phyloP scores from a whole-genome alignment of 2,797 vertebrate species.

The Melanotaenia maccullochi region DNA sequence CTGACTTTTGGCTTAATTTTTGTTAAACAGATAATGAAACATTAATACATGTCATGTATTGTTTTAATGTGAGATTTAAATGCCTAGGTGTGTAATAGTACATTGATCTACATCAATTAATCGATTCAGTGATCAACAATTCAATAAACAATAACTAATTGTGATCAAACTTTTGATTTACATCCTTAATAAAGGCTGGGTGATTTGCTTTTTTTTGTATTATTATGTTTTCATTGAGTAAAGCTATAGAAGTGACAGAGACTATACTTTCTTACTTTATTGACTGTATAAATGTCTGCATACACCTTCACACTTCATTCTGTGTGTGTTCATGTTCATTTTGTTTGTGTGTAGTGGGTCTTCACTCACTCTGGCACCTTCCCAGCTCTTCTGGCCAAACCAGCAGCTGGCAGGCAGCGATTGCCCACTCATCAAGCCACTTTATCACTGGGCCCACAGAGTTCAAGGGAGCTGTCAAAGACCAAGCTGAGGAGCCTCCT shows the following conservation, averaged over 20 bases:
- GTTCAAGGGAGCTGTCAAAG: constrained; percentile 82
- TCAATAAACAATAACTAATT: too few relatives aligned
- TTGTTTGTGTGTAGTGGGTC: constrained; percentile 44
- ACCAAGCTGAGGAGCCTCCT: constrained; percentile 68
- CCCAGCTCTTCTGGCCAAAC: constrained; percentile 67
- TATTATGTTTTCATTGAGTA: not conserved
- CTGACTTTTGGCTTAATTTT: too few relatives aligned
- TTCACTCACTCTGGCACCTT: constrained; percentile 61
- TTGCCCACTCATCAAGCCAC: constrained; percentile 83
- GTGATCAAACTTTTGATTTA: not conserved
- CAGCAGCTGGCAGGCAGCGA: constrained; percentile 75
- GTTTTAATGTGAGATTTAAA: too few relatives aligned
- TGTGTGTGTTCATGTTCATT: constrained; percentile 13
- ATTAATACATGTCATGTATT: too few relatives aligned
- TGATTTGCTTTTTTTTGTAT: not conserved
- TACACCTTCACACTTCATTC: not conserved
- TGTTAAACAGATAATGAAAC: too few relatives aligned
- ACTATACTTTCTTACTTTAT: not conserved
- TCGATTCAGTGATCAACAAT: too few relatives aligned
- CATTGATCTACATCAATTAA: too few relatives aligned
- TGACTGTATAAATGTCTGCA: not conserved
- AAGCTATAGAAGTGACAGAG: not conserved
- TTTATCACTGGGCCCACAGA: constrained; percentile 78
- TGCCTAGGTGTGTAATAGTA: too few relatives aligned
- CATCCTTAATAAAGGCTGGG: not conserved